Conservation (phyloP, 2,888 invertebrate species). For the Ophion slaviceki region DNA sequence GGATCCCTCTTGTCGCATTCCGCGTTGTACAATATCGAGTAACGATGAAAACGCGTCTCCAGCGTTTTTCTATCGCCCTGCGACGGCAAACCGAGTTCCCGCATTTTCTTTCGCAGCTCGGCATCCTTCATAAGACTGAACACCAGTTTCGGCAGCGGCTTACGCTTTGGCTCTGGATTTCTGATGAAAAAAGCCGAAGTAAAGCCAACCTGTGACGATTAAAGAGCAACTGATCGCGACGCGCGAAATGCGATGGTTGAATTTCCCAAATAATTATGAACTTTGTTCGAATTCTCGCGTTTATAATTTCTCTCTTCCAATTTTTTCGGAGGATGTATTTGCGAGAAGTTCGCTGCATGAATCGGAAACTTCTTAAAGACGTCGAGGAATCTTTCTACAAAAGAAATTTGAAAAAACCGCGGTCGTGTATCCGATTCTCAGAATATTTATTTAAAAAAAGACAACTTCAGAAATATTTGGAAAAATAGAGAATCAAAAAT, state of each 20-base stretch:
- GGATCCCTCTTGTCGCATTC: conserved; percentile 84
- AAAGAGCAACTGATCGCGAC: background rate
- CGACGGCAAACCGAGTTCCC: conserved; percentile 83
- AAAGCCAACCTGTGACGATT: background rate
- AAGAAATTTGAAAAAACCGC: too few species aligned
- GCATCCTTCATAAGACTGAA: conserved; percentile 84
- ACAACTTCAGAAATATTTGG: background rate
- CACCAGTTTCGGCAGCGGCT: conserved; percentile 84
- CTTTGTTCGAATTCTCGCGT: background rate
- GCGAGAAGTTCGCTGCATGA: too few species aligned
- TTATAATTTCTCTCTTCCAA: too few species aligned
- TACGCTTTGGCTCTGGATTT: conserved; percentile 76
- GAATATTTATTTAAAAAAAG: background rate
- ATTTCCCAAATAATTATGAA: too few species aligned
- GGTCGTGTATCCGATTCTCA: too few species aligned
- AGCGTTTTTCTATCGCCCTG: conserved; percentile 83
- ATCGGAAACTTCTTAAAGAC: too few species aligned
- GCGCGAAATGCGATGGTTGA: too few species aligned
- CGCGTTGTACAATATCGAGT: conserved; percentile 82
- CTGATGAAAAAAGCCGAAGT: conserved; percentile 64
- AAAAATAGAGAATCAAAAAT: background rate
- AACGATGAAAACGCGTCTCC: conserved; percentile 81
- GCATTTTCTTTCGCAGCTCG: conserved; percentile 83
- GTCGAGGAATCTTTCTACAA: too few species aligned
- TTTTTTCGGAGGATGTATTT: too few species aligned